Conservation (phyloP, 2,113 vertebrate genomes). For the Motacilla tschutschensis region DNA sequence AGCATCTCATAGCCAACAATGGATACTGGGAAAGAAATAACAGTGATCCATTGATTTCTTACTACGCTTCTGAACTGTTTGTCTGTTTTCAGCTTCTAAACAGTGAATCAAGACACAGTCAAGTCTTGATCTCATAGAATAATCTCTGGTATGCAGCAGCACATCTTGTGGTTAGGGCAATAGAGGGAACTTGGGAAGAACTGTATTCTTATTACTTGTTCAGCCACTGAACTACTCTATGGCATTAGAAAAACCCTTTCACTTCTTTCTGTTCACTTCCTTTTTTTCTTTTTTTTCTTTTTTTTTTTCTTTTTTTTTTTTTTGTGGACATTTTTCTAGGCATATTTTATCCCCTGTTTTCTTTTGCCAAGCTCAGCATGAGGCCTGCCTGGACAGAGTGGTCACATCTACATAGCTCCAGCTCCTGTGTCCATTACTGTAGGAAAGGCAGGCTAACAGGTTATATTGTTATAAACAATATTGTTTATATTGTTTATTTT, state of each 20-base stretch:
- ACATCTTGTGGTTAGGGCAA: background rate
- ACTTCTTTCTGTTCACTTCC: background rate
- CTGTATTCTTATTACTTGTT: background rate
- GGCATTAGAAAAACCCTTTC: background rate
- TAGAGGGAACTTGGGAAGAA: background rate
- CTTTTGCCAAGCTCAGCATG: background rate
- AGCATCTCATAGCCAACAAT: conserved; percentile 10
- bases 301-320: background rate
- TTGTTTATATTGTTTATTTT: background rate
- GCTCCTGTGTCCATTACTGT: background rate
- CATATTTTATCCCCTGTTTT: background rate
- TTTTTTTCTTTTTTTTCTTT: background rate
- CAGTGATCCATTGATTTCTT: conserved; percentile 35
- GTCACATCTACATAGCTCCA: background rate
- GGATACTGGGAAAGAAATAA: conserved; percentile 21
- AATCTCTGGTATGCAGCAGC: background rate
- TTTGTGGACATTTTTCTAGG: background rate
- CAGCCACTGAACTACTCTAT: background rate
- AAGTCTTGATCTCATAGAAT: background rate
- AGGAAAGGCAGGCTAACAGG: background rate
- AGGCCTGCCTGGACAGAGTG: background rate
- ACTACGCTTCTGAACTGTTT: conserved; percentile 5
- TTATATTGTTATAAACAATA: background rate
- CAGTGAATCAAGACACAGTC: conserved; percentile 6
- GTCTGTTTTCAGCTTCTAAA: conserved; percentile 24